phyloP scores from a whole-genome alignment of 2,113 vertebrate genomes.

The Gymnocephalus cernua region DNA sequence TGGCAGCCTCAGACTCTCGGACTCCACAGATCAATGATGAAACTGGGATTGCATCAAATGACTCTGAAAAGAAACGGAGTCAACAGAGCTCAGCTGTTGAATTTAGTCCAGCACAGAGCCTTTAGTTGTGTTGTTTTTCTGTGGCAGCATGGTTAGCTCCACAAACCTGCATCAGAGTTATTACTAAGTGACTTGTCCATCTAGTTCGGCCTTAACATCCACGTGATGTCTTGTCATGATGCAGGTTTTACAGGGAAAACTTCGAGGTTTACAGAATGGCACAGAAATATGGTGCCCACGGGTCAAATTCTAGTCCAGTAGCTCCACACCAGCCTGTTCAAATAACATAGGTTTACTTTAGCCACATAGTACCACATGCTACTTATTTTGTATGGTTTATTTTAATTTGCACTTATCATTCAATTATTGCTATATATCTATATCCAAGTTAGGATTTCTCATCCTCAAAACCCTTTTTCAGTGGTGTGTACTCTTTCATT shows the following conservation, averaged over 20 bases:
- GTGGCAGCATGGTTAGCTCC: background rate
- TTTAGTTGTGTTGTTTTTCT: constrained; percentile 7
- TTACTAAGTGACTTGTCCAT: background rate
- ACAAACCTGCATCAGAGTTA: background rate
- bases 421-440: background rate
- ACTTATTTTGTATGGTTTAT: background rate
- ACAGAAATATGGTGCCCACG: background rate
- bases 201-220: background rate
- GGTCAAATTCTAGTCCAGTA: background rate
- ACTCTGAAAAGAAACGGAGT: constrained; percentile 38
- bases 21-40: constrained; percentile 65
- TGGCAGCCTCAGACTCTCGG: constrained; percentile 50
- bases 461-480: background rate
- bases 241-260: background rate
- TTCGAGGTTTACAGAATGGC: background rate
- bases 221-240: background rate
- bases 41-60: constrained; percentile 43
- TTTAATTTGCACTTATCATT: background rate
- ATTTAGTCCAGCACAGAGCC: constrained; percentile 11
- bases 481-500: background rate
- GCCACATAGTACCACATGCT: background rate
- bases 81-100: constrained; percentile 25
- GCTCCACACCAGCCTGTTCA: background rate
- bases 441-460: background rate
- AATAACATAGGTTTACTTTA: background rate